Evolutionary conservation across 2,888 invertebrate species (phyloP).

Genomic region (Acanthosepion lycidas): DNA sequence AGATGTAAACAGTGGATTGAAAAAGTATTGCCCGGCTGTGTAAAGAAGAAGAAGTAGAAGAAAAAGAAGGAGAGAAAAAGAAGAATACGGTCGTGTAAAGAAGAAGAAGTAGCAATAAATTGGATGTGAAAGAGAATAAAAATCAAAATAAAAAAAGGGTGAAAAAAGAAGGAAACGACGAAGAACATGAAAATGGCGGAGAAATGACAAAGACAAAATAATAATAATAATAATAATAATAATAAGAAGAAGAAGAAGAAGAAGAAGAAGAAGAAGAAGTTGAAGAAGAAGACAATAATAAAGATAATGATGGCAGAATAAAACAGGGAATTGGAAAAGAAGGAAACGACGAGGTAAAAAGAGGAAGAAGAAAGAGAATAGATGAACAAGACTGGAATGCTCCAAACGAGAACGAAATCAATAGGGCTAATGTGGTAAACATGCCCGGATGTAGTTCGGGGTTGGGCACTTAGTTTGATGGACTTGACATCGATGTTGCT

Average conservation of each 20-base stretch:
- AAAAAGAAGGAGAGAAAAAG: background rate
- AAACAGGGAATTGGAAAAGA: background rate
- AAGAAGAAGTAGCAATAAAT: no score
- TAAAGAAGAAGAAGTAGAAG: no score
- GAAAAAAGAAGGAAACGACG: background rate
- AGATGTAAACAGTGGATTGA: background rate
- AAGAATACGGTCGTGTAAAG: no score
- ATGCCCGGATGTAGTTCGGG: conserved; percentile 33
- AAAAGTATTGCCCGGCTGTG: no score
- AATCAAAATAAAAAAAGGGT: background rate
- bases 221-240: background rate
- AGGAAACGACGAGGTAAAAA: background rate
- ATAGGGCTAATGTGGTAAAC: conserved; percentile 33
- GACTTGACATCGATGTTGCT: background rate
- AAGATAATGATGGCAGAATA: no score
- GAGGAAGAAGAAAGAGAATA: background rate
- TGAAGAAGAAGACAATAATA: no score
- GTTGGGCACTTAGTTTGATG: conserved; percentile 33
- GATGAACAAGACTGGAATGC: background rate
- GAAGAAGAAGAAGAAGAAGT: background rate
- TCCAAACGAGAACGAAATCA: background rate
- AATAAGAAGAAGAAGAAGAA: background rate
- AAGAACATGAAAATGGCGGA: background rate
- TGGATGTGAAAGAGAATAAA: background rate
- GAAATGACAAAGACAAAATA: background rate